Base-by-base conservation (phyloP, 2,797 vertebrate genomes). In the Rhabdomys pumilio region DNA sequence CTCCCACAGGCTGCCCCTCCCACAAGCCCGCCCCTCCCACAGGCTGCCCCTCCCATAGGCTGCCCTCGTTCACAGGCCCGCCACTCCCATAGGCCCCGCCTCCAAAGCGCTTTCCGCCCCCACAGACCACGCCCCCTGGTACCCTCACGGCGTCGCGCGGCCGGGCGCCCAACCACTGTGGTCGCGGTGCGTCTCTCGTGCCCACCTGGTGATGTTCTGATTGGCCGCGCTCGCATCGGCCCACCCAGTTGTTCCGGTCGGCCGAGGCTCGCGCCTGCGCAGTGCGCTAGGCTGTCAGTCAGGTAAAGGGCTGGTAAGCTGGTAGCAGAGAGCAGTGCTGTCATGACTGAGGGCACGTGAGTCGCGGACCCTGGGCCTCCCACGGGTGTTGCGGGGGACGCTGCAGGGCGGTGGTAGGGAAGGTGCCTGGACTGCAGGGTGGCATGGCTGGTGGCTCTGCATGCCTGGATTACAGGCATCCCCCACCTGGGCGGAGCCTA, bases 311-410 rank as follows among this genome's bases (percentile, higher is more conserved):
- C 69, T 1, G 0, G 6, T 1, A 0, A 7, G 12, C 5, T 11
- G 1, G 22, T 1, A 34, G 38, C 13, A 1, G 11, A 2, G 4
- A 9, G 41, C 15, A 1, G 26, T 2, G 81, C 4, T 0, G 95
- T 57, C 8, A 99, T 99, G 99, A 99, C 98, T 0, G 99, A 99
- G 87, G 99, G 98, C 69, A 99, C 99, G 99, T 99, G 92, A 99
- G 99, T 99, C 7, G 41, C 11, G 29, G 50, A 38, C 65, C 47
- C 13, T 31, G 50, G 20, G 63, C 2, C 17, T 41, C 6, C 10
- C 1, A 20, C 3, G 72, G 85, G 81, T 38, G 53, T 20, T 9
- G 47, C 15, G 50, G 7, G 11, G 3, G 11, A 10, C 4, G 6
- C 77, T 12, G 90, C 34, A 31, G 84, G 65, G 15, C 19, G 8